Evolutionary conservation across 1,140 invertebrate genomes (phyloP).

Genomic region (Bombus pascuorum): DNA sequence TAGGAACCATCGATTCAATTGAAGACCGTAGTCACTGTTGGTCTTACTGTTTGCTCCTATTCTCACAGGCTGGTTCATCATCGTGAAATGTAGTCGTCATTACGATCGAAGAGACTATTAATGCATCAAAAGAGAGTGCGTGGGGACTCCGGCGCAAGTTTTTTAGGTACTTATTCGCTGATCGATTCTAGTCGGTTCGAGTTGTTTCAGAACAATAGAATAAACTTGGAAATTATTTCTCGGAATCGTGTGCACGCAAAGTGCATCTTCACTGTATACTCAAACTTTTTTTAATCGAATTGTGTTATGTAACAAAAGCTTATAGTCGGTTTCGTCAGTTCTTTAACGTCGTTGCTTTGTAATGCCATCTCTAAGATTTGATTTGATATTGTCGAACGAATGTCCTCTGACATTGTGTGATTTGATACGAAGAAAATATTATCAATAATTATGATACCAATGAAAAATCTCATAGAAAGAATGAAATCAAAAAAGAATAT

Average conservation of each 20-base stretch:
- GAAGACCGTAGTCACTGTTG: conserved; percentile 23
- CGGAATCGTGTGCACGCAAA: background rate
- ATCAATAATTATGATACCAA: too few relatives aligned
- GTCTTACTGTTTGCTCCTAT: conserved; percentile 12
- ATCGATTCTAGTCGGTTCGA: background rate
- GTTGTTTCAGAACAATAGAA: background rate
- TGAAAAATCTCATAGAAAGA: background rate
- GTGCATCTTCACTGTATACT: too few relatives aligned
- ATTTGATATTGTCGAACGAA: too few relatives aligned
- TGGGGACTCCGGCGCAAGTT: background rate
- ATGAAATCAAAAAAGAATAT: background rate
- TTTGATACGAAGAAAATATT: too few relatives aligned
- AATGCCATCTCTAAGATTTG: too few relatives aligned
- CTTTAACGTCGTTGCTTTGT: too few relatives aligned
- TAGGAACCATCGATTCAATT: conserved; percentile 55
- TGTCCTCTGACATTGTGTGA: too few relatives aligned
- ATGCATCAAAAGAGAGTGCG: too few relatives aligned
- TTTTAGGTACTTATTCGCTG: background rate
- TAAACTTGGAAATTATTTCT: background rate
- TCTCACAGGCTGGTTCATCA: background rate
- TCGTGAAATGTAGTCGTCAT: background rate
- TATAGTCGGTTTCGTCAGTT: too few relatives aligned
- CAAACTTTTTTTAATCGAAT: too few relatives aligned
- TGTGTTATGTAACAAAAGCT: too few relatives aligned
- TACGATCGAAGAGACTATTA: background rate